Evolutionary conservation across 1,140 invertebrate genomes (phyloP).

Genomic region (Drosophila orena): DNA sequence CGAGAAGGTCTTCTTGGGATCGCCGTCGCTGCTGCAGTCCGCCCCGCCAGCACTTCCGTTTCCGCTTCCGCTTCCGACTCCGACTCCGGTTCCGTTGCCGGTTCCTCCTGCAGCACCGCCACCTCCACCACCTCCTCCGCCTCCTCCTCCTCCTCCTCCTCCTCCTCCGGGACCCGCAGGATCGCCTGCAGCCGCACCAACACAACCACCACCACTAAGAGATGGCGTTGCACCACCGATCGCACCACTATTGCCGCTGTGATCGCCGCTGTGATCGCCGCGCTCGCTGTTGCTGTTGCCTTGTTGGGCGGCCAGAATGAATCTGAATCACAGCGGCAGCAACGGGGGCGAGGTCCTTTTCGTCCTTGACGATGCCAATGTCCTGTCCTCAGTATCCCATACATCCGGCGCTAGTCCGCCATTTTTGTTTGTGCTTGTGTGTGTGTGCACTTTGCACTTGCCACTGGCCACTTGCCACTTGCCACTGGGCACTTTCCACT

Average conservation of each 20-base stretch:
- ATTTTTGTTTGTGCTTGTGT: background rate
- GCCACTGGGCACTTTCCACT: background rate
- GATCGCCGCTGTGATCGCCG: conserved; percentile 54
- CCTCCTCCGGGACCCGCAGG: conserved; percentile 16
- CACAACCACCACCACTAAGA: conserved; percentile 16
- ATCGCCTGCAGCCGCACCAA: background rate
- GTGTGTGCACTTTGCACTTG: conserved; percentile 35
- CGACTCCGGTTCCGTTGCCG: background rate
- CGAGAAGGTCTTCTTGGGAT: conserved; percentile 84
- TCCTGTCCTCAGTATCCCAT: conserved; percentile 51
- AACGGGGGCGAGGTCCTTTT: conserved; percentile 20
- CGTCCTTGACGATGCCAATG: background rate
- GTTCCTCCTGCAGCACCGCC: conserved; percentile 1
- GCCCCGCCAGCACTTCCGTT: conserved; percentile 35
- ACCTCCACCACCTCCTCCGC: background rate
- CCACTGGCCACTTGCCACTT: background rate
- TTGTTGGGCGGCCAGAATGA: conserved; percentile 85
- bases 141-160: conserved; percentile 15
- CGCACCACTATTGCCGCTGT: conserved; percentile 45
- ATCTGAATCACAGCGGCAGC: conserved; percentile 75
- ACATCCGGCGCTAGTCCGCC: conserved; percentile 46
- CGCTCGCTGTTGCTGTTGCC: conserved; percentile 59
- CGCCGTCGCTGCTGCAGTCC: conserved; percentile 50
- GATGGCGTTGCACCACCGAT: conserved; percentile 36
- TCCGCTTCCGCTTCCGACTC: conserved; percentile 11